Base-by-base conservation (phyloP, 2,888 invertebrate species). In the Cataglyphis albicans region DNA sequence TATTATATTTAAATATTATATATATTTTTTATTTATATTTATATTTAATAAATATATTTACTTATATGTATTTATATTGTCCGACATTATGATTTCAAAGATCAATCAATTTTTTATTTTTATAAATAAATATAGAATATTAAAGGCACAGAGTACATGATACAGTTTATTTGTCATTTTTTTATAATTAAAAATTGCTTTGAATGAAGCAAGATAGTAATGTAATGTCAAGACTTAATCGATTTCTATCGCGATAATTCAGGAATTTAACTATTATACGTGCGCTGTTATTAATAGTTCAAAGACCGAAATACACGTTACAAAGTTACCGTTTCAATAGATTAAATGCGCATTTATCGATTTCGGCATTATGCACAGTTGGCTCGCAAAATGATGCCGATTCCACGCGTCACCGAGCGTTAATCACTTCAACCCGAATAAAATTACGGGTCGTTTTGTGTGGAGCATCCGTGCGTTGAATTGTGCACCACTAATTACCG, bases 341-440 rank as follows among this genome's bases (percentile, higher is more conserved):
- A 57, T 83, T 81, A 81, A 70, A 81, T 70, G 68, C 68, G 55
- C 63, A 55, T 81, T 68, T 81, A 82, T 82, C 82, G 81, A 38
- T 83, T 81, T 81, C 70, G 82, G 29, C 82, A 83, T 83, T 83
- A 83, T 83, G 81, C 82, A 81, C 81, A 81, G 82, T 83, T 81
- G 68, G 81, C 55, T 81, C 82, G 81, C 52, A 64, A 83, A 83
- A 81, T 81, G 82, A 83, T 81, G 81, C 68, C 82, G 82, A 83
- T 83, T 83, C 82, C 70, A 81, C 64, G 81, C 82, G 82, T 83
- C 82, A 83, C 63, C 81, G 82, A 68, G 68, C 82, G 82, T 83
- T 83, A 83, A 83, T 83, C 82, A 64, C 81, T 70, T 70, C 82
- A 55, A 81, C 70, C 70, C 32, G 82, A 83, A 83, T 83, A 83